Base-by-base conservation (phyloP, 2,113 vertebrate genomes). In the Chloroceryle aenea region DNA sequence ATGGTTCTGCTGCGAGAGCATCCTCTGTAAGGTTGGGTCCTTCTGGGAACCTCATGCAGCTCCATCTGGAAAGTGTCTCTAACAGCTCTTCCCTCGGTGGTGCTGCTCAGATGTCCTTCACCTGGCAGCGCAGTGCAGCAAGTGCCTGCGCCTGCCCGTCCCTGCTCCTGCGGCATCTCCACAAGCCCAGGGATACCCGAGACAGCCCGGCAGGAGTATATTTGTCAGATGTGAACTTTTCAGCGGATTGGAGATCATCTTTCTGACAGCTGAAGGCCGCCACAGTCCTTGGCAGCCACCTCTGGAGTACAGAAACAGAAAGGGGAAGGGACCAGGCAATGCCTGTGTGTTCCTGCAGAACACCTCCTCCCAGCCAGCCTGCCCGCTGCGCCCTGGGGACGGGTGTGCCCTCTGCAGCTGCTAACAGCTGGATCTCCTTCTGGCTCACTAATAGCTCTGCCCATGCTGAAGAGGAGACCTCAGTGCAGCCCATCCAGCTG, bases 71-170 rank as follows among this genome's bases (percentile, higher is more conserved):
- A 12, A 75, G 16, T 1, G 7, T 2, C 55, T 8, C 58, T 8
- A 2, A 5, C 55, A 66, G 79, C 43, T 1, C 38, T 21, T 66
- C 53, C 84, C 40, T 25, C 0, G 2, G 48, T 17, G 55, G 25
- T 36, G 29, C 75, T 27, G 75, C 66, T 6, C 79, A 16, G 71
- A 3, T 14, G 0, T 23, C 42, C 77, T 21, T 3, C 9, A 3
- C 1, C 2, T 55, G 32, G 4, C 22, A 0, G 1, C 2, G 5
- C 4, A 25, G 56, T 0, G 0, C 82, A 63, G 58, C 14, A 4
- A 12, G 42, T 16, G 43, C 34, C 48, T 27, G 52, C 43, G 4
- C 4, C 10, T 8, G 2, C 6, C 82, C 64, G 38, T 6, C 68
- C 53, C 26, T 4, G 32, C 64, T 64, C 88, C 77, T 3, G 14